Evolutionary conservation across 2,888 invertebrate genomes (phyloP).

Genomic region (Cyaniris semiargus): DNA sequence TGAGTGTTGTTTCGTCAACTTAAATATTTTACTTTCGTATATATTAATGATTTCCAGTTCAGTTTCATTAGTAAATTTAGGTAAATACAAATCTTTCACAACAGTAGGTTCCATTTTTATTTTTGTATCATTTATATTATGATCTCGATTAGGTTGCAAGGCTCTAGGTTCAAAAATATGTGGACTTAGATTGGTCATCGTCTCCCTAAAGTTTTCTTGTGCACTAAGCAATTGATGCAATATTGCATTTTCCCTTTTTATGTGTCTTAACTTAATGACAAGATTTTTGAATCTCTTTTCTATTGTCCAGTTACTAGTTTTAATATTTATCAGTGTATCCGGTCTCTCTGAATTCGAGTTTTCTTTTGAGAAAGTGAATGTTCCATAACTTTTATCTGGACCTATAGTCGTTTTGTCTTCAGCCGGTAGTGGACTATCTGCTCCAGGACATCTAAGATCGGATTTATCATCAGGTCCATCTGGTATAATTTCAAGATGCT

Average conservation of each 20-base stretch:
- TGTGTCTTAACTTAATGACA: conserved; percentile 63
- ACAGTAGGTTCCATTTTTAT: conserved; percentile 61
- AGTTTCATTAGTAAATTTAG: conserved; percentile 56
- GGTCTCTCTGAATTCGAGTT: conserved; percentile 40
- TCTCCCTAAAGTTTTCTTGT: conserved; percentile 47
- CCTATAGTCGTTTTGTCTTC: conserved; percentile 39
- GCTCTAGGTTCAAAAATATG: conserved; percentile 51
- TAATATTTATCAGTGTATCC: conserved; percentile 39
- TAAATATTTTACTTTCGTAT: conserved; percentile 10
- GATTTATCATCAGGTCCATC: conserved; percentile 53
- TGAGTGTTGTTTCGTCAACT: neutral
- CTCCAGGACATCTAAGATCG: conserved; percentile 56
- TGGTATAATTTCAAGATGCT: conserved; percentile 48
- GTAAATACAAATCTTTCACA: conserved; percentile 58
- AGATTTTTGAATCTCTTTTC: conserved; percentile 60
- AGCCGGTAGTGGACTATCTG: conserved; percentile 38
- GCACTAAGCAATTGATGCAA: conserved; percentile 57
- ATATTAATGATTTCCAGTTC: conserved; percentile 47
- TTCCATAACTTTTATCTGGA: conserved; percentile 47
- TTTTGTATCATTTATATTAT: conserved; percentile 48
- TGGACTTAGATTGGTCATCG: conserved; percentile 55
- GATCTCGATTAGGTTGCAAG: conserved; percentile 56
- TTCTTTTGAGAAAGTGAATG: neutral
- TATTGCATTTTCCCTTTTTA: conserved; percentile 63
- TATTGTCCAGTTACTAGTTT: conserved; percentile 45